Percentiles rank a stretch among this genome's conserved stretches.
These are phyloP conservation scores for Octonoba sinensis DNA, from an alignment of 2,888 invertebrate genomes.

Conservation along the genomic window DNA sequence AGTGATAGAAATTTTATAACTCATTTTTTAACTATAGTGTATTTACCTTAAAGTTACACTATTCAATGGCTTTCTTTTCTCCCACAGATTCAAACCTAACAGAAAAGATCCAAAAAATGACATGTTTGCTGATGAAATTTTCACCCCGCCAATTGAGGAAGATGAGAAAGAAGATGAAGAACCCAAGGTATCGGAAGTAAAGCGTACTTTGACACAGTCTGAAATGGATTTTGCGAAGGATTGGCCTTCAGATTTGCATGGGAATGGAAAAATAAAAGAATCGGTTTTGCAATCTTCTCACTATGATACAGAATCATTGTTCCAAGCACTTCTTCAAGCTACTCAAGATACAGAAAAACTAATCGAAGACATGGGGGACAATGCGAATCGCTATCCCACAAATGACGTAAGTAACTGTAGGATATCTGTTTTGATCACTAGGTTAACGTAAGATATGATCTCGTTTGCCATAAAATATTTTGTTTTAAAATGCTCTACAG, in stretches of 20 bases:
- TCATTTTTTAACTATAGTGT: too few relatives aligned
- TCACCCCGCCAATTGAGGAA: conserved; percentile 21
- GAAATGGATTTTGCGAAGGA: neutral
- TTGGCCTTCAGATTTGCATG: too few relatives aligned
- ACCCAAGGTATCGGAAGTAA: neutral
- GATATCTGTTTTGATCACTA: too few relatives aligned
- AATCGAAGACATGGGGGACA: conserved; percentile 29
- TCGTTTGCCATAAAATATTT: too few relatives aligned
- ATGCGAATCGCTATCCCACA: conserved; percentile 29
- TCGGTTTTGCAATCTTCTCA: too few relatives aligned
- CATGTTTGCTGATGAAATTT: conserved; percentile 50
- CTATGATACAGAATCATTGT: conserved; percentile 25
- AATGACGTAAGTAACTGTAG: conserved; percentile 27
- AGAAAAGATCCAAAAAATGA: conserved; percentile 19
- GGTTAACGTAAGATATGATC: too few relatives aligned
- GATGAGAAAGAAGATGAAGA: neutral
- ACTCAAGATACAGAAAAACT: conserved; percentile 42
- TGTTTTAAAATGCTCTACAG: too few relatives aligned
- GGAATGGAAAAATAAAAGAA: too few relatives aligned
- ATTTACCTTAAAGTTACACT: too few relatives aligned
- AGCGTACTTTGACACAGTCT: conserved; percentile 5
- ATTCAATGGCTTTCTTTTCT: too few relatives aligned
- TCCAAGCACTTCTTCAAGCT: conserved; percentile 37
- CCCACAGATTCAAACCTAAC: conserved; percentile 42
- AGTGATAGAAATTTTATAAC: too few relatives aligned